Evolutionary conservation across 2,797 vertebrate genomes (phyloP).

Genomic region (Netta rufina): DNA sequence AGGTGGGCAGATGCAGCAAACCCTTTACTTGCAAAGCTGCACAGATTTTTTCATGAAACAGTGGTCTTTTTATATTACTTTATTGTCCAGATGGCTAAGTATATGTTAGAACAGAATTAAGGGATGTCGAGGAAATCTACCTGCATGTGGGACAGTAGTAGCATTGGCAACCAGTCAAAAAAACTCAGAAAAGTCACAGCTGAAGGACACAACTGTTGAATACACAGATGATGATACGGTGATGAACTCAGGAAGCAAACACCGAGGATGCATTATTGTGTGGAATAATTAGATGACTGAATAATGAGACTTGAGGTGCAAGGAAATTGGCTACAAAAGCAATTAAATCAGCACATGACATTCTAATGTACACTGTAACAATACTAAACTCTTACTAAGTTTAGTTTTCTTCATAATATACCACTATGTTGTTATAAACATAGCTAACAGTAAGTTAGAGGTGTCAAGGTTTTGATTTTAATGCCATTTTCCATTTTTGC

Average conservation of each 20-base stretch:
- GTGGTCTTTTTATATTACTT: neutral
- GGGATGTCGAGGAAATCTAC: conserved; percentile 44
- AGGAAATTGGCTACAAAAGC: conserved; percentile 69
- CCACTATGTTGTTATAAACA: neutral
- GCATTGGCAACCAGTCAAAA: conserved; percentile 37
- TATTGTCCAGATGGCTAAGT: conserved; percentile 74
- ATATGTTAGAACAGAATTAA: conserved; percentile 55
- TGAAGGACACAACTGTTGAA: conserved; percentile 60
- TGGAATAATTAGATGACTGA: conserved; percentile 71
- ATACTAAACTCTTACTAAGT: neutral
- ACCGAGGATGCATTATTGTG: conserved; percentile 63
- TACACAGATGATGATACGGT: conserved; percentile 39
- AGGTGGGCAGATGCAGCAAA: neutral
- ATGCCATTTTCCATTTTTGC: neutral
- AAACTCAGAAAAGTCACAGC: conserved; percentile 39
- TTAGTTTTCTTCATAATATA: neutral
- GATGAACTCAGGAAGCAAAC: conserved; percentile 55
- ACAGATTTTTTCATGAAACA: neutral
- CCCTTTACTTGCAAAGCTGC: neutral
- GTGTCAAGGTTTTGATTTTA: neutral
- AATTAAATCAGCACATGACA: conserved; percentile 71
- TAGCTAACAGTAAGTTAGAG: neutral
- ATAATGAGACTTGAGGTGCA: conserved; percentile 79
- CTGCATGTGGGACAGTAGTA: conserved; percentile 24
- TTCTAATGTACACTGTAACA: conserved; percentile 51